Percentiles rank a stretch among this genome's conserved stretches.
Conservation (phyloP, 2,888 invertebrate species). For the Nomada lathburiana region DNA sequence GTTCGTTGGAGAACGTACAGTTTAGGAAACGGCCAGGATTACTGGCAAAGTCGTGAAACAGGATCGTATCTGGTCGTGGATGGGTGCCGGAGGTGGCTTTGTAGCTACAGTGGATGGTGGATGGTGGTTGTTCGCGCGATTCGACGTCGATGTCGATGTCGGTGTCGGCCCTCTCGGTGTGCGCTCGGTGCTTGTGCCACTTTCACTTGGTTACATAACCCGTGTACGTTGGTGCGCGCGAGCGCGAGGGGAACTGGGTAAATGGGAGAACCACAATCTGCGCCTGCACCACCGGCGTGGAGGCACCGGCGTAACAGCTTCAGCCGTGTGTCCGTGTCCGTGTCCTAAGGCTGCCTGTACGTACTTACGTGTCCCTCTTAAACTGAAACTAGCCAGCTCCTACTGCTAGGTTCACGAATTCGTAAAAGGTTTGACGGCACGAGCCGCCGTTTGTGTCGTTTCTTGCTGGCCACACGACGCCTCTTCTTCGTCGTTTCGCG, state of each 20-base stretch:
- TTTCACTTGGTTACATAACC: conserved; percentile 84
- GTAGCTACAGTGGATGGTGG: conserved; percentile 58
- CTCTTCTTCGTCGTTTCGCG: conserved; percentile 22
- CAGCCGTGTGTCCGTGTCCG: conserved; percentile 32
- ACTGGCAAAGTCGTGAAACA: conserved; percentile 39
- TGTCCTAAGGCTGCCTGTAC: conserved; percentile 37
- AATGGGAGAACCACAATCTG: conserved; percentile 84
- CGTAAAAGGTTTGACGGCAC: conserved; percentile 59
- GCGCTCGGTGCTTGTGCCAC: conserved; percentile 81
- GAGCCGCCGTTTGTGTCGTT: conserved; percentile 49
- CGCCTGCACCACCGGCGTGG: conserved; percentile 71
- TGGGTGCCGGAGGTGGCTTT: conserved; percentile 60
- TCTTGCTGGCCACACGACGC: conserved; percentile 31
- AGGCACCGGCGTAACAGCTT: conserved; percentile 42
- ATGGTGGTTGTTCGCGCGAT: conserved; percentile 73
- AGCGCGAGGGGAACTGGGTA: conserved; percentile 82
- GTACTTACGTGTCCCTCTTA: conserved; percentile 22
- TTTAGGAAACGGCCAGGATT: conserved; percentile 39
- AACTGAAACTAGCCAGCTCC: conserved; percentile 34
- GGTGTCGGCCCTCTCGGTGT: conserved; percentile 71
- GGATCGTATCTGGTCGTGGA: conserved; percentile 63
- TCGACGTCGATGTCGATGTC: conserved; percentile 67
- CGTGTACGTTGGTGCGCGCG: conserved; percentile 77
- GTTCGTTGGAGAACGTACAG: neutral
- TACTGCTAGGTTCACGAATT: conserved; percentile 48